Conservation (phyloP, 2,888 invertebrate genomes). For the Trissolcus japonicus region DNA sequence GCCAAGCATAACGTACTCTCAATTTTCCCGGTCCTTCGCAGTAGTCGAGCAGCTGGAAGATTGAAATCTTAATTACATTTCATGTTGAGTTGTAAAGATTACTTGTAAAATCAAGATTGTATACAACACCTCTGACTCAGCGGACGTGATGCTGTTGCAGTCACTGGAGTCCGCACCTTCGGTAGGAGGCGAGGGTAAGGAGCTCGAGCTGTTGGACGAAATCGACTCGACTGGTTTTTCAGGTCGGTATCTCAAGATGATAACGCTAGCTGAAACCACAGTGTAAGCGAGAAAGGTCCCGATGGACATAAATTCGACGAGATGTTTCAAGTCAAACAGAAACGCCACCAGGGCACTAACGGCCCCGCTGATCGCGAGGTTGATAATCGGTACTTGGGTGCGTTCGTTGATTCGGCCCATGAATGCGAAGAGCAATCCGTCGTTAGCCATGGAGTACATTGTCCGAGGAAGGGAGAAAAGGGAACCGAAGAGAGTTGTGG, state of each 20-base stretch:
- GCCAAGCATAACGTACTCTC: slow-evolving; percentile 84
- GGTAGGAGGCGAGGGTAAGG: slow-evolving; percentile 66
- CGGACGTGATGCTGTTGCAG: slow-evolving; percentile 67
- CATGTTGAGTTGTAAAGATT: neutral
- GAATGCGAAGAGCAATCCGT: slow-evolving; percentile 89
- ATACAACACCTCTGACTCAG: slow-evolving; percentile 65
- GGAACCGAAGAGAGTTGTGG: slow-evolving; percentile 90
- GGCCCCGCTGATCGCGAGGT: slow-evolving; percentile 86
- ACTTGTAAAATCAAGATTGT: neutral
- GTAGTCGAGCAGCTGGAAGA: slow-evolving; percentile 71
- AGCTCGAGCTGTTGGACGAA: slow-evolving; percentile 61
- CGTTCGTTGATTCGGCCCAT: slow-evolving; percentile 86
- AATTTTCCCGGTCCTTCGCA: slow-evolving; percentile 82
- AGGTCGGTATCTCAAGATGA: slow-evolving; percentile 89
- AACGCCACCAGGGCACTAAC: slow-evolving; percentile 88
- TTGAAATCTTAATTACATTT: neutral
- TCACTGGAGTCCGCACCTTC: slow-evolving; percentile 69
- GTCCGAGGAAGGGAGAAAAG: slow-evolving; percentile 90
- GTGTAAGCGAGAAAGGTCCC: slow-evolving; percentile 92
- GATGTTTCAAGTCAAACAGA: slow-evolving; percentile 90
- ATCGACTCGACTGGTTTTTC: slow-evolving; percentile 53
- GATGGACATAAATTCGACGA: slow-evolving; percentile 97
- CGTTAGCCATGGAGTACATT: slow-evolving; percentile 93
- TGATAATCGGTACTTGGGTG: slow-evolving; percentile 88
- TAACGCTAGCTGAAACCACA: slow-evolving; percentile 93